phyloP scores from a whole-genome alignment of 2,113 vertebrate genomes.

The Toxotes jaculatrix region DNA sequence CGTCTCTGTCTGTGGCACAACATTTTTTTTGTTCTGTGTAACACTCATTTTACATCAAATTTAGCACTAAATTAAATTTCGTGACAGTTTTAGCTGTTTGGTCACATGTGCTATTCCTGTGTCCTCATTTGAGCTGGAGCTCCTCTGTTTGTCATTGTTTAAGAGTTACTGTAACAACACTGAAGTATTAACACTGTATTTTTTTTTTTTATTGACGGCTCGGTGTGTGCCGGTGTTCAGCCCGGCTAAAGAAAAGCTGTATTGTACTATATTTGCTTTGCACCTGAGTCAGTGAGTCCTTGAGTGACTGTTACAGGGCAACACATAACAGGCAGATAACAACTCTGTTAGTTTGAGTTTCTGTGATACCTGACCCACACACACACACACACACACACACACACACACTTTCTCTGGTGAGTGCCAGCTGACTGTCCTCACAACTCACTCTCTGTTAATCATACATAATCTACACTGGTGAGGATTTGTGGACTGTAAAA shows the following conservation, averaged over 20 bases:
- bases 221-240: not conserved
- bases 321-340: conserved; percentile 53
- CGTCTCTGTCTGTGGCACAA: too few relatives aligned
- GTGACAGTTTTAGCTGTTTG: not conserved
- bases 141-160: not conserved
- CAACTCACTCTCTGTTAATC: conserved; percentile 46
- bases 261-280: conserved; percentile 44
- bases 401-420: conserved; percentile 28
- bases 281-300: conserved; percentile 52
- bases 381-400: conserved; percentile 4
- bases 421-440: conserved; percentile 4
- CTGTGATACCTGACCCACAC: conserved; percentile 49
- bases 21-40: too few relatives aligned
- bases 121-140: not conserved
- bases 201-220: not conserved
- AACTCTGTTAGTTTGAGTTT: conserved; percentile 63
- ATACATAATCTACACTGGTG: conserved; percentile 3
- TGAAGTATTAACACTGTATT: not conserved
- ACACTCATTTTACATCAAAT: not conserved
- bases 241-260: conserved; percentile 40
- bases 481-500: not conserved
- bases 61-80: not conserved
- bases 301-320: conserved; percentile 39
- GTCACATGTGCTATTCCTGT: not conserved
- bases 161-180: not conserved